Percentiles rank a stretch among this genome's conserved stretches.
Conservation (phyloP, 2,888 invertebrate genomes). For the Drosophila incognita region DNA sequence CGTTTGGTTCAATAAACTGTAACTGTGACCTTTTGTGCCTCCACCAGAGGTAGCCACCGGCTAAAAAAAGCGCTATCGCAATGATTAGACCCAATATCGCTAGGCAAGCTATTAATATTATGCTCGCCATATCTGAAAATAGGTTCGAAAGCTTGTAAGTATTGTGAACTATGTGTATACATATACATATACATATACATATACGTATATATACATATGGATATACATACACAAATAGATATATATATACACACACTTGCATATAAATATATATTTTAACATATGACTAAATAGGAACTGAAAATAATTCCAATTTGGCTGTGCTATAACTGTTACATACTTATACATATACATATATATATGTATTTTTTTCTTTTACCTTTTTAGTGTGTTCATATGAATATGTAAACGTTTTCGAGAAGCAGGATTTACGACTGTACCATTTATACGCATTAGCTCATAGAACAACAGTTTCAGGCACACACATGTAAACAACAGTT, state of each 20-base stretch:
- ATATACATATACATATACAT: neutral
- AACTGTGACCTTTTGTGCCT: conserved; percentile 85
- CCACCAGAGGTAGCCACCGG: conserved; percentile 85
- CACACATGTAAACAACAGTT: conserved; percentile 15
- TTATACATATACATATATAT: neutral
- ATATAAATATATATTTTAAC: neutral
- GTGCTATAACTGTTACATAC: neutral
- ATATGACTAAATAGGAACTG: neutral
- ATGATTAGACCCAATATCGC: conserved; percentile 84
- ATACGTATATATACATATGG: neutral
- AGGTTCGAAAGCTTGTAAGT: neutral
- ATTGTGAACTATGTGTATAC: neutral
- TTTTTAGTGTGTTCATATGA: conserved; percentile 29
- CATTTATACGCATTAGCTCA: conserved; percentile 27
- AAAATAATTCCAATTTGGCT: neutral
- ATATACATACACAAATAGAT: neutral
- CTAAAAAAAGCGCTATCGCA: conserved; percentile 83
- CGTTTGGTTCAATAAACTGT: conserved; percentile 85
- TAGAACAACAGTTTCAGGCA: conserved; percentile 28
- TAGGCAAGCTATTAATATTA: conserved; percentile 83
- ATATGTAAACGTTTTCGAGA: conserved; percentile 23
- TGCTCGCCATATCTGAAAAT: conserved; percentile 82
- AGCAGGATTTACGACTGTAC: conserved; percentile 13
- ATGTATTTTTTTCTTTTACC: conserved; percentile 14
- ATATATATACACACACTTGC: neutral